Base-by-base conservation (phyloP, 2,113 vertebrate genomes). In the Nettapus auritus region DNA sequence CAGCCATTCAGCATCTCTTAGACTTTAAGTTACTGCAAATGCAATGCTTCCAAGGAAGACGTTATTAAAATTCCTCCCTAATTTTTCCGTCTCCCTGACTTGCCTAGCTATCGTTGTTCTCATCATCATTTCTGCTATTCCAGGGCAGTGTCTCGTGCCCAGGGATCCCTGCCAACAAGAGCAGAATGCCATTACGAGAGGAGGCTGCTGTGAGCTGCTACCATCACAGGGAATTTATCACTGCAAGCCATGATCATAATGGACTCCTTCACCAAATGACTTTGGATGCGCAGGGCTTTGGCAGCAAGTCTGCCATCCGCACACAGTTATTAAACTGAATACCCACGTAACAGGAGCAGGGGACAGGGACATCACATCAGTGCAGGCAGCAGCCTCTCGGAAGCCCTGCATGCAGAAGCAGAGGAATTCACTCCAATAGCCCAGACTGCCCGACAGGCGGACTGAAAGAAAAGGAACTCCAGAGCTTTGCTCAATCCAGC, bases 171-270 rank as follows among this genome's bases (percentile, higher is more conserved):
- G 99, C 99, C 99, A 99, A 98, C 94, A 96, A 97, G 98, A 99
- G 98, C 98, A 99, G 98, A 98, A 99, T 99, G 98, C 98, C 98
- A 99, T 99, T 99, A 99, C 0, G 97, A 98, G 97, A 95, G 95
- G 95, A 98, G 97, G 97, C 98, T 98, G 98, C 98, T 98, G 97
- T 87, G 98, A 97, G 97, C 97, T 97, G 98, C 98, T 97, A 97
- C 98, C 96, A 98, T 98, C 98, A 97, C 68, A 88, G 98, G 98
- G 98, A 99, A 98, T 98, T 98, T 98, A 98, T 99, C 98, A 98
- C 97, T 96, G 97, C 53, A 75, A 98, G 98, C 98, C 96, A 98
- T 97, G 78, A 98, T 97, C 97, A 96, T 99, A 99, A 99, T 98
- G 98, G 98, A 99, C 98, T 98, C 97, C 95, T 98, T 97, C 98